Evolutionary conservation across 2,888 invertebrate genomes (phyloP).

Genomic region (Eretmocerus hayati): DNA sequence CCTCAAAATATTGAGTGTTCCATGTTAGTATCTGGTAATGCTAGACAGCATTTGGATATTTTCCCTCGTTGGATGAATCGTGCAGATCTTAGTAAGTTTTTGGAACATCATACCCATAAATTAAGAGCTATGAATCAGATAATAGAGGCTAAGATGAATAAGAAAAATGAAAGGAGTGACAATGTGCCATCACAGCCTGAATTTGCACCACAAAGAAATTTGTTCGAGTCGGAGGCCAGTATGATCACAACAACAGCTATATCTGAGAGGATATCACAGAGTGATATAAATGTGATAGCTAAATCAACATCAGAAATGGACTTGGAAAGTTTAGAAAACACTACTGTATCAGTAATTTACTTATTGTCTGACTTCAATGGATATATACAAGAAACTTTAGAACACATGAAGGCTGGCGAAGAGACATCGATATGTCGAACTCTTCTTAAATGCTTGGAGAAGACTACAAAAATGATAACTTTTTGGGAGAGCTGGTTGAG

Average conservation of each 20-base stretch:
- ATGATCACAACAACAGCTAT: no score
- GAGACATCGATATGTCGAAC: constrained; percentile 8
- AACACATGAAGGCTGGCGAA: constrained; percentile 7
- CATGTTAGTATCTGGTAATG: constrained; percentile 6
- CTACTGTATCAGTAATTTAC: constrained; percentile 5
- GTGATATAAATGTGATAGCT: no score
- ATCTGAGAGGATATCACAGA: no score
- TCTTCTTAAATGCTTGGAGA: constrained; percentile 15
- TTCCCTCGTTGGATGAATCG: constrained; percentile 5
- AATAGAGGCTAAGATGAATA: not conserved
- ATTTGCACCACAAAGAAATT: no score
- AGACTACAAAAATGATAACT: constrained; percentile 10
- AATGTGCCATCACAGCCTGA: not conserved
- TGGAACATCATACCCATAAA: constrained; percentile 11
- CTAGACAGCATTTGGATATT: constrained; percentile 8
- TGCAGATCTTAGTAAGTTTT: constrained; percentile 9
- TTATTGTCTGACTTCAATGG: constrained; percentile 14
- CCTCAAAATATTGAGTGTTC: constrained; percentile 6
- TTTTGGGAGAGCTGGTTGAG: constrained; percentile 11
- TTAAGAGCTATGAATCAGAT: not conserved
- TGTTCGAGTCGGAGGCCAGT: no score
- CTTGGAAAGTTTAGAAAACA: constrained; percentile 9
- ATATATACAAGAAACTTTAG: constrained; percentile 7
- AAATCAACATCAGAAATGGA: constrained; percentile 1
- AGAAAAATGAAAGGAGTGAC: no score